Percentiles rank a stretch among this genome's conserved stretches.
These are phyloP conservation scores for Hybos culiciformis DNA, from an alignment of 2,888 invertebrate species.

Conservation along the genomic window DNA sequence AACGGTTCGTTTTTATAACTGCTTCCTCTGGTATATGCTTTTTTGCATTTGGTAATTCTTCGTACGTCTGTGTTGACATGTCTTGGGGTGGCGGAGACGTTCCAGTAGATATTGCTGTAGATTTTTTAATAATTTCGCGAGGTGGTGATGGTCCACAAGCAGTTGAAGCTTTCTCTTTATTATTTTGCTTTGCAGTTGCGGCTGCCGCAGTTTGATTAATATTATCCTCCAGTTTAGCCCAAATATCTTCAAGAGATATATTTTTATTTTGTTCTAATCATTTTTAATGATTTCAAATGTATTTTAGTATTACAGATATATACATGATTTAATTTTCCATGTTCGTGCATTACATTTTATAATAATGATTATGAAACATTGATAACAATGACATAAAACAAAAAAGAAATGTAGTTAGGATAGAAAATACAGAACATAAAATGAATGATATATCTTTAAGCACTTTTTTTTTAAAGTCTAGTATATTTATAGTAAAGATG, in stretches of 20 bases:
- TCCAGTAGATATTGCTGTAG: slow-evolving; percentile 46
- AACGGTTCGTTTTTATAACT: slow-evolving; percentile 23
- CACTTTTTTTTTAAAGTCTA: too few relatives aligned
- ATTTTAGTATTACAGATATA: too few relatives aligned
- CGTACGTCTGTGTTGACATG: slow-evolving; percentile 69
- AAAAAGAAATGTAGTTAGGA: too few relatives aligned
- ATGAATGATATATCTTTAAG: too few relatives aligned
- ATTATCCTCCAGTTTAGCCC: slow-evolving; percentile 33
- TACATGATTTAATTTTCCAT: too few relatives aligned
- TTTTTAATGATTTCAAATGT: too few relatives aligned
- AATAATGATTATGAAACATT: too few relatives aligned
- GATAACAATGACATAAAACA: too few relatives aligned
- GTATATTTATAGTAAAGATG: too few relatives aligned
- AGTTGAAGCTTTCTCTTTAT: slow-evolving; percentile 37
- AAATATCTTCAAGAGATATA: slow-evolving; percentile 30
- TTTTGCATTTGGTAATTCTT: slow-evolving; percentile 25
- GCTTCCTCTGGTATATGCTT: slow-evolving; percentile 8
- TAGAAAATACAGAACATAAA: too few relatives aligned
- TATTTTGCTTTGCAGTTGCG: slow-evolving; percentile 5
- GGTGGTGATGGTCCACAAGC: slow-evolving; percentile 52
- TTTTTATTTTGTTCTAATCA: too few relatives aligned
- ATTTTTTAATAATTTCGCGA: slow-evolving; percentile 30
- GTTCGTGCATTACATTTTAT: too few relatives aligned
- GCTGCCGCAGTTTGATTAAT: slow-evolving; percentile 27
- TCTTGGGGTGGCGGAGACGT: slow-evolving; percentile 79